Base-by-base conservation (phyloP, 2,113 vertebrate species). In the Cavia aperea region DNA sequence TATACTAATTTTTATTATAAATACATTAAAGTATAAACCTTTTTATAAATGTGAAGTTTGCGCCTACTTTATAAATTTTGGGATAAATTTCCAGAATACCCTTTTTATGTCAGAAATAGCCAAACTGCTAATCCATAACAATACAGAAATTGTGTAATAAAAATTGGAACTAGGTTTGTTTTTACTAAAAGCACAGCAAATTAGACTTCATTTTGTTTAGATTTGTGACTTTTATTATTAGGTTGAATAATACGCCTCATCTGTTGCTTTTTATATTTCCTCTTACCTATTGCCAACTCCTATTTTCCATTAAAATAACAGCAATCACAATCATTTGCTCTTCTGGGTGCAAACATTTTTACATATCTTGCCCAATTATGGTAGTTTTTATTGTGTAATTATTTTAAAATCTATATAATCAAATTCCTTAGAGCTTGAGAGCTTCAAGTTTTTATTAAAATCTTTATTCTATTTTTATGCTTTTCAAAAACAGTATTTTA, bases 401-500 rank as follows among this genome's bases (percentile, higher is more conserved):
- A 7, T 46, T 86, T 89, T 63, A 94, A 86, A 86, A 60, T 89
- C 82, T 85, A 81, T 87, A 70, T 70, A 86, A 91, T 65, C 79
- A 92, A 79, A 39, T 62, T 81, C 58, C 23, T 88, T 3, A 77
- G 65, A 85, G 54, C 18, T 62, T 78, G 46, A 90, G 36, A 90
- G 72, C 11, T 73, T 24, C 36, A 90, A 82, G 65, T 81, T 91
- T 33, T 89, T 94, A 66, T 36, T 86, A 73, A 90, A 62, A 56
- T 56, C 16, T 88, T 95, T 90, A 90, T 95, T 87, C 63, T 79
- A 31, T 66, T 86, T 81, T 21, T 54, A 63, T 87, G 60, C 31
- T 87, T 89, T 94, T 77, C 33, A 81, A 84, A 93, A 96, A 51
- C 7, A 72, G 49, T 60, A 16, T 91, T 94, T 77, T 78, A 93